Conservation (phyloP, 1,140 invertebrate genomes). For the Cydia pomonella region DNA sequence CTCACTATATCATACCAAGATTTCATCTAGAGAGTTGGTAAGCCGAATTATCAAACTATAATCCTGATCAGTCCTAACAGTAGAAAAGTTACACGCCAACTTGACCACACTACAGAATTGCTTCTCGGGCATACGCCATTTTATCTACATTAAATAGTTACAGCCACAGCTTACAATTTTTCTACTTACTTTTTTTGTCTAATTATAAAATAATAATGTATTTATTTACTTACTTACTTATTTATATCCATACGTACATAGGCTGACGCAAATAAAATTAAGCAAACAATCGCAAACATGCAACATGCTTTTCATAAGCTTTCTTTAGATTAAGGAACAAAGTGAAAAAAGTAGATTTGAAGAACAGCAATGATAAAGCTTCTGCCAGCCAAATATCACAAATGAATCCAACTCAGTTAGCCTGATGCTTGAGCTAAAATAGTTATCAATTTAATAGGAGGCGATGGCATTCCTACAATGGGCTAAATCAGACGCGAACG, state of each 20-base stretch:
- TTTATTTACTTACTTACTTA: neutral
- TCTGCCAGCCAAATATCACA: conserved; percentile 24
- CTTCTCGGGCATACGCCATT: conserved; percentile 9
- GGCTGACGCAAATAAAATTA: conserved; percentile 8
- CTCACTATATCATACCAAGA: neutral
- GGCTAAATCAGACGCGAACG: conserved; percentile 69
- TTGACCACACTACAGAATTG: conserved; percentile 15
- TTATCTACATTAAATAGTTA: conserved; percentile 4
- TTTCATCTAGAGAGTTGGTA: neutral
- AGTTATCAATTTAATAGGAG: conserved; percentile 71
- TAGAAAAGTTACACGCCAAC: conserved; percentile 9
- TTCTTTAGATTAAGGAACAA: neutral
- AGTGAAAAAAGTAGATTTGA: neutral
- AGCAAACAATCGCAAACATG: conserved; percentile 8
- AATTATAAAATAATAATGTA: too few relatives aligned
- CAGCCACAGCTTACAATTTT: conserved; percentile 25
- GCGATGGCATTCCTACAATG: conserved; percentile 76
- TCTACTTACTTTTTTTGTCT: too few relatives aligned
- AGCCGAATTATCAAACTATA: neutral
- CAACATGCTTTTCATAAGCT: conserved; percentile 21
- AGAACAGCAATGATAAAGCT: conserved; percentile 14
- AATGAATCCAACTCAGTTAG: neutral
- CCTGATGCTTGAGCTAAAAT: conserved; percentile 63
- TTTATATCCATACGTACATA: neutral
- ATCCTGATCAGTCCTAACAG: neutral